Percentiles rank a stretch among this genome's conserved stretches.
Evolutionary conservation across 53 echinoderm and acorn worm genomes (phyloP).

Genomic region (Arbacia lixula): DNA sequence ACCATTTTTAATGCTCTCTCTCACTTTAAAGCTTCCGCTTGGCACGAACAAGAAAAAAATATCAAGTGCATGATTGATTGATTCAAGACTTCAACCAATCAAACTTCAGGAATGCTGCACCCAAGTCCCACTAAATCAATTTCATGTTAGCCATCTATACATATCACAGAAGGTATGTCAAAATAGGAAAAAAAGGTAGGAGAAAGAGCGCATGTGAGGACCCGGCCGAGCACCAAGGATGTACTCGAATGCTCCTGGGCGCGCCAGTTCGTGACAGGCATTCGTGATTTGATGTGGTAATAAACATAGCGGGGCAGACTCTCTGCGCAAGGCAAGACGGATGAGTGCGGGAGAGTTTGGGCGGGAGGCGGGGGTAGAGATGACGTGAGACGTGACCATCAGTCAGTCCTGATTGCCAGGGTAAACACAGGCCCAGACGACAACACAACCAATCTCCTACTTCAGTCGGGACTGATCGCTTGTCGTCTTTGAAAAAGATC

Average conservation of each 20-base stretch:
- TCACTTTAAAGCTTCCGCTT: no score
- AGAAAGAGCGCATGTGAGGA: conserved; percentile 27
- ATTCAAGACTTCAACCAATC: conserved; percentile 27
- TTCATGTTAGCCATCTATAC: conserved; percentile 36
- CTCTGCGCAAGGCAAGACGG: conserved; percentile 30
- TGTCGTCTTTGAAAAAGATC: no score
- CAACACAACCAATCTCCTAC: no score
- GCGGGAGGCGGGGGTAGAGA: not conserved
- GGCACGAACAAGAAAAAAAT: no score
- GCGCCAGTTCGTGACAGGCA: conserved; percentile 50
- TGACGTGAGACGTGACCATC: conserved; percentile 7
- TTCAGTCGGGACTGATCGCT: no score
- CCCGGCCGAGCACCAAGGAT: conserved; percentile 26
- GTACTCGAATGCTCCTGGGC: conserved; percentile 43
- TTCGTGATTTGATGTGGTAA: conserved; percentile 40
- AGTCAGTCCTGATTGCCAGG: conserved; percentile 41
- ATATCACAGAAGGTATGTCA: conserved; percentile 28
- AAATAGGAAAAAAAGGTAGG: conserved; percentile 6
- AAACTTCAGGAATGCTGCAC: conserved; percentile 10
- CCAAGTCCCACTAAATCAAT: conserved; percentile 56
- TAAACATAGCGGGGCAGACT: conserved; percentile 54
- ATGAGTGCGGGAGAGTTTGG: conserved; percentile 25
- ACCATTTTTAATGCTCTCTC: no score
- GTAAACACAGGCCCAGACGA: no score
- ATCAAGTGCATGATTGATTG: conserved; percentile 51